Conservation (phyloP, 2,888 invertebrate genomes). For the Sinelater perroti region DNA sequence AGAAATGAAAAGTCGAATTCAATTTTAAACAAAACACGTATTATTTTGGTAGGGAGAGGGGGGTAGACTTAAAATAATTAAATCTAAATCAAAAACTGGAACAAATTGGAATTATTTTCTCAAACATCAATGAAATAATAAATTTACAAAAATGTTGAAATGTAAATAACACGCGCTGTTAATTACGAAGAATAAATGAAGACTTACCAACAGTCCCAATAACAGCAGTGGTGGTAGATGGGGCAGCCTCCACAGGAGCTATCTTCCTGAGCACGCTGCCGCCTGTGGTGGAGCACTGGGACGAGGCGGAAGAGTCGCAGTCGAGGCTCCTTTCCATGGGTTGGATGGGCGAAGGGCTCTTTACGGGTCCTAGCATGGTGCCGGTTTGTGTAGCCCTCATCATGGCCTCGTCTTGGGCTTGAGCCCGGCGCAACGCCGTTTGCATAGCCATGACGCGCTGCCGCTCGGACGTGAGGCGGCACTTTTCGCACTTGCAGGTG, state of each 20-base stretch:
- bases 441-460: constrained; percentile 91
- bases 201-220: constrained; percentile 48
- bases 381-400: constrained; percentile 49
- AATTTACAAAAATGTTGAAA: too few species aligned
- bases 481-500: constrained; percentile 86
- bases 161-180: too few species aligned
- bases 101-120: too few species aligned
- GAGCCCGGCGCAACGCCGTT: constrained; percentile 83
- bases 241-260: constrained; percentile 60
- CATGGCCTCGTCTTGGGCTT: constrained; percentile 83
- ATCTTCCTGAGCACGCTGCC: constrained; percentile 60
- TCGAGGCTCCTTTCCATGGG: constrained; percentile 55
- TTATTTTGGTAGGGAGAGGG: too few species aligned
- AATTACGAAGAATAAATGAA: too few species aligned
- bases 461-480: constrained; percentile 84
- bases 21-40: too few species aligned
- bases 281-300: constrained; percentile 65
- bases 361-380: constrained; percentile 51
- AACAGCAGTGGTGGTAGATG: constrained; percentile 60
- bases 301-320: constrained; percentile 71
- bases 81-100: too few species aligned
- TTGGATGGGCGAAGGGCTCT: constrained; percentile 59
- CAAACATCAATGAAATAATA: too few species aligned
- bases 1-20: too few species aligned
- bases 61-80: too few species aligned